Base-by-base conservation (phyloP, 2,113 vertebrate genomes). In the Baryphthengus martii region DNA sequence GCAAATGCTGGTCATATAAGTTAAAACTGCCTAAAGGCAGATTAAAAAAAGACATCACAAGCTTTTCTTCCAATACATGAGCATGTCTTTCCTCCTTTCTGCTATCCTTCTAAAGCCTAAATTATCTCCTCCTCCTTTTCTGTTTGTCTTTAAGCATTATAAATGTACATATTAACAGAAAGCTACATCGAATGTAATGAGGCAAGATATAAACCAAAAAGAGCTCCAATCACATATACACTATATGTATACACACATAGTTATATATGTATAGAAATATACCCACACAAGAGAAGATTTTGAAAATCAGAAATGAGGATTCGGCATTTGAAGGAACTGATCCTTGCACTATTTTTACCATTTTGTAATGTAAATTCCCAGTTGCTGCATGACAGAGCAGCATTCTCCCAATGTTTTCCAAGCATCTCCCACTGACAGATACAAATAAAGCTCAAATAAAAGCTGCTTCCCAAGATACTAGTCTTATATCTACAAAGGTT, bases 391-490 rank as follows among this genome's bases (percentile, higher is more conserved):
- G 92, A 94, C 92, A 86, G 82, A 91, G 90, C 79, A 93, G 79
- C 93, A 72, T 93, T 95, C 89, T 94, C 74, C 87, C 89, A 56
- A 74, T 89, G 61, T 92, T 96, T 96, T 89, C 94, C 1, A 4
- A 95, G 93, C 88, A 96, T 95, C 93, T 96, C 96, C 92, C 93
- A 96, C 96, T 94, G 68, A 96, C 6, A 1, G 88, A 96, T 95
- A 96, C 86, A 97, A 94, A 96, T 92, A 96, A 94, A 96, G 53
- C 85, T 95, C 53, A 96, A 95, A 94, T 79, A 96, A 96, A 95
- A 92, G 52, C 85, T 90, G 92, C 85, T 97, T 93, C 80, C 92
- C 83, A 92, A 95, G 85, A 96, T 65, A 93, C 73, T 80, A 93
- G 90, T 85, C 85, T 88, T 89, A 55, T 68, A 96, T 80, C 82